Percentiles rank a stretch among this genome's conserved stretches.
These are phyloP conservation scores for Geococcyx californianus DNA, from an alignment of 2,113 vertebrate genomes.

Conservation along the genomic window DNA sequence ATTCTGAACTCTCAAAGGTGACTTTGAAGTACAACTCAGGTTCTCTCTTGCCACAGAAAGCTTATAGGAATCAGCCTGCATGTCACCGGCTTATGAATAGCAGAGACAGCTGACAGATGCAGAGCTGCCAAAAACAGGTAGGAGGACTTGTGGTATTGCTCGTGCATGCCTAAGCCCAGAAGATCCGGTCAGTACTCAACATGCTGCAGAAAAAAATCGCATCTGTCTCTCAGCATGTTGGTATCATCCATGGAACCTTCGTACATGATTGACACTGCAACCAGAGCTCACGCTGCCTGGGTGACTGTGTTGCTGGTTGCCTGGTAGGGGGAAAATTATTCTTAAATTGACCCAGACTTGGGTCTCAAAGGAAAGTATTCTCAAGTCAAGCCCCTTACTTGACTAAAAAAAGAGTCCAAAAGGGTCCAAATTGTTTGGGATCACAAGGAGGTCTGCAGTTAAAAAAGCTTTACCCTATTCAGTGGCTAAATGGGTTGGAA, in stretches of 20 bases:
- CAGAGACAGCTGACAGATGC: background rate
- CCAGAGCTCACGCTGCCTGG: background rate
- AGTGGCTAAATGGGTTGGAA: background rate
- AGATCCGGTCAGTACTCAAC: background rate
- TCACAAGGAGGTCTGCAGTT: background rate
- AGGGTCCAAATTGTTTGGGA: background rate
- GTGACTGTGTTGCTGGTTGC: background rate
- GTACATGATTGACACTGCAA: background rate
- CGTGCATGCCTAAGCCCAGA: background rate
- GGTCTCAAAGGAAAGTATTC: background rate
- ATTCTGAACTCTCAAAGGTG: conserved; percentile 19
- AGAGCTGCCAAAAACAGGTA: conserved; percentile 17
- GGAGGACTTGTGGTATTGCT: background rate
- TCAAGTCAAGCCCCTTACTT: no score
- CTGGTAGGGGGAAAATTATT: background rate
- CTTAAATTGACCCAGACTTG: background rate
- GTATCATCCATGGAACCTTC: background rate
- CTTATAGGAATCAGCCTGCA: background rate
- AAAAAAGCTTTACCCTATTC: background rate
- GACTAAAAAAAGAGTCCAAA: background rate
- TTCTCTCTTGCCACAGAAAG: background rate
- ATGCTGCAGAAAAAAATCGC: background rate
- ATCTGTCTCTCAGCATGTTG: background rate
- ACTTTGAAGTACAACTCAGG: background rate
- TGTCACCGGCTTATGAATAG: background rate